Evolutionary conservation across 1,140 invertebrate genomes (phyloP), one percentile per base, ranked within the genome.

Genomic region (Zelostemma sp.): DNA sequence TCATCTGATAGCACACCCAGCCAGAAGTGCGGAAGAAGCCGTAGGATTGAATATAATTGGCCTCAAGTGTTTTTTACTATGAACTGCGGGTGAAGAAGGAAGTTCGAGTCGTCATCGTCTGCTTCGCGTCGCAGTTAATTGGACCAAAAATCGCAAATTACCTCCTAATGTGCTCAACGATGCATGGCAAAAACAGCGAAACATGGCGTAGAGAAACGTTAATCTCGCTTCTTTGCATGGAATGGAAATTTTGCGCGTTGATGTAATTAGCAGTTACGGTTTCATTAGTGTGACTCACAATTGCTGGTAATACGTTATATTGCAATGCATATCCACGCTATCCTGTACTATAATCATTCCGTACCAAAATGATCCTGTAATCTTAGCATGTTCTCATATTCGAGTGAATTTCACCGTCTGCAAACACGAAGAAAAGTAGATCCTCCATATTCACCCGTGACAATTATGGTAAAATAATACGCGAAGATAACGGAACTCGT

Each of bases 41-140:
- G 8, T 65, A 54, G 35, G 64, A 72, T 69, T 58, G 47, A 43
- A 28, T 46, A 54, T 76, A 75, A 78, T 78, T 76, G 75, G 63
- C 51, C 17, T 15, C 12, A 28, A 50, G 15, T 6, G 48, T 28
- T 33, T 33, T 50, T 50, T 6, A 19, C 12, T n/a, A 25, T 21
- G 28, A 48, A 16, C 19, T 19, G 8, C 15, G 11, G 15, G 9
- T 45, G 18, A 45, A 17, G 16, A 45, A 16, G 16, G 5, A 9
- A 43, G 40, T 5, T 14, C 14, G 14, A 43, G 16, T 14, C 9
- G 1, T 45, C 2, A 17, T 12, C 12, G n/a, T 14, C 12, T 43
- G 6, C 16, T 11, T 9, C 16, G 15, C 3, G 3, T 25, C 3
- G 3, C 21, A 25, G 21, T 25, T 25, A 25, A 25, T 25, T 25